Percentiles rank a stretch among this genome's conserved stretches.
These are phyloP conservation scores for Ailurus styani DNA, from an alignment of 2,113 vertebrate genomes.

Conservation along the genomic window DNA sequence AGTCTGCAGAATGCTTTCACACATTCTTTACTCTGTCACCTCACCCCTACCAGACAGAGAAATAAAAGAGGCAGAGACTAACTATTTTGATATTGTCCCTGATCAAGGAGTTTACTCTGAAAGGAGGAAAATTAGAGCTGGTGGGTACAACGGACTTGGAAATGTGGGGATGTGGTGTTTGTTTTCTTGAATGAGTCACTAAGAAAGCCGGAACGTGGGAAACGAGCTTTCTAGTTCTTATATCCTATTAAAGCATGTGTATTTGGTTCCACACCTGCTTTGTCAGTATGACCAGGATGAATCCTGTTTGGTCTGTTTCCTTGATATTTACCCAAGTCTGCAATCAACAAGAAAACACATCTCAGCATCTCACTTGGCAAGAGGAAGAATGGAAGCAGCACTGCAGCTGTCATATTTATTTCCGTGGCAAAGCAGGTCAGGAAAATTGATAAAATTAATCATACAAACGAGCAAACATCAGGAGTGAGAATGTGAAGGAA, in stretches of 20 bases:
- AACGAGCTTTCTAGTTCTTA: constrained; percentile 11
- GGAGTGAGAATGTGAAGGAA: constrained; percentile 76
- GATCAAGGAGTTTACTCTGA: background rate
- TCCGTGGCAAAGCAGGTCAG: constrained; percentile 86
- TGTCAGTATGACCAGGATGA: constrained; percentile 76
- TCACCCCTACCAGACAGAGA: background rate
- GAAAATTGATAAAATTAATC: constrained; percentile 88
- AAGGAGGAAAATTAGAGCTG: background rate
- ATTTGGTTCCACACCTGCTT: constrained; percentile 72
- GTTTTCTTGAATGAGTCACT: constrained; percentile 58
- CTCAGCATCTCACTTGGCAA: constrained; percentile 83
- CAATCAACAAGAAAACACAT: constrained; percentile 80
- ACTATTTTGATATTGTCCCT: background rate
- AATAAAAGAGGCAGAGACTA: background rate
- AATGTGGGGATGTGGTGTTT: background rate
- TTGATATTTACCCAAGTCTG: constrained; percentile 82
- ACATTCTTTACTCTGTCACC: background rate
- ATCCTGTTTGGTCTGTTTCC: constrained; percentile 81
- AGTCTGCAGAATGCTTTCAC: background rate
- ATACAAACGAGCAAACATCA: constrained; percentile 84
- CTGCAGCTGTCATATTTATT: constrained; percentile 85
- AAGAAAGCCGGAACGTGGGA: background rate
- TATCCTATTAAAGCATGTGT: constrained; percentile 38
- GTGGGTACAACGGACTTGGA: background rate
- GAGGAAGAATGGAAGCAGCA: constrained; percentile 82